Percentiles rank a stretch among this genome's conserved stretches.
Evolutionary conservation across 2,113 vertebrate genomes (phyloP).

Genomic region (Zapornia atra): DNA sequence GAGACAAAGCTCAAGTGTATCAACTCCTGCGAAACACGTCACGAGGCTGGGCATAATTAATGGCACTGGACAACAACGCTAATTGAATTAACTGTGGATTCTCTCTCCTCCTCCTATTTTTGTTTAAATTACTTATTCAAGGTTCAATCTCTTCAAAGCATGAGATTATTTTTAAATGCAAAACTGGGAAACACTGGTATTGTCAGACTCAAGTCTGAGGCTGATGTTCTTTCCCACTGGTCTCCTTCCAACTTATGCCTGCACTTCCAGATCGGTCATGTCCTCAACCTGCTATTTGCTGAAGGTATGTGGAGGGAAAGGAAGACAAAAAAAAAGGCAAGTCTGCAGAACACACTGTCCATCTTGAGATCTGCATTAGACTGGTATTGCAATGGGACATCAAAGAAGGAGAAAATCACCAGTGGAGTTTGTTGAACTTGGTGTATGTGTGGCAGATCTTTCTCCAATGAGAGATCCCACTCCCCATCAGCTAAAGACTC

Average conservation of each 20-base stretch:
- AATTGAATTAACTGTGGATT: constrained; percentile 53
- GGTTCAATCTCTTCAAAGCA: neutral
- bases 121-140: neutral
- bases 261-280: neutral
- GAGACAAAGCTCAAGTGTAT: constrained; percentile 43
- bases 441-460: neutral
- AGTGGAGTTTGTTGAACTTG: neutral
- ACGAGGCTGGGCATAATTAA: constrained; percentile 23
- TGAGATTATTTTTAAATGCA: neutral
- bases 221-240: neutral
- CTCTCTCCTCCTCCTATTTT: neutral
- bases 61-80: neutral
- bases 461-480: neutral
- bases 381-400: neutral
- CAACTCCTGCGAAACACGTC: neutral
- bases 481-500: neutral
- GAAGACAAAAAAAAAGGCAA: neutral
- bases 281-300: neutral
- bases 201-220: neutral
- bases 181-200: neutral
- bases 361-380: neutral
- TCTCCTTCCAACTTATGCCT: neutral
- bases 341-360: neutral
- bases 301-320: neutral
- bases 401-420: neutral